phyloP scores from a whole-genome alignment of 2,888 invertebrate genomes.

The Hylaea fasciaria region DNA sequence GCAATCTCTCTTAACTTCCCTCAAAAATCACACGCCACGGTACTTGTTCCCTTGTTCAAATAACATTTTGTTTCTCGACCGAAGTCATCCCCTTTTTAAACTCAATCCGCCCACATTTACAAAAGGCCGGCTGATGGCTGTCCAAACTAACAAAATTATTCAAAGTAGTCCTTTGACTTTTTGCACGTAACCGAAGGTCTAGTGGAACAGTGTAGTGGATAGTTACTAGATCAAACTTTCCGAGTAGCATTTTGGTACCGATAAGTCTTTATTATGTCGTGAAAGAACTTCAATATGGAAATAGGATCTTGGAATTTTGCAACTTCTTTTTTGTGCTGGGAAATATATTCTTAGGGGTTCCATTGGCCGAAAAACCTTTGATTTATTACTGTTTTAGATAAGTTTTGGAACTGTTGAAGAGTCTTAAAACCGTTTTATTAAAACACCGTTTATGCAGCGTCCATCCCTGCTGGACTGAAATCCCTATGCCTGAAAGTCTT shows the following conservation, averaged over 20 bases:
- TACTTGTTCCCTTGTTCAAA: constrained; percentile 33
- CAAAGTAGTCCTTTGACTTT: constrained; percentile 72
- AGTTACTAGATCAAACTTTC: constrained; percentile 1
- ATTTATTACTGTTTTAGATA: too few relatives aligned
- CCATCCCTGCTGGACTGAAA: too few relatives aligned
- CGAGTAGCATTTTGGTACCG: not conserved
- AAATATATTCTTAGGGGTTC: too few relatives aligned
- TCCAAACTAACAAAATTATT: constrained; percentile 78
- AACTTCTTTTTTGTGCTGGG: not conserved
- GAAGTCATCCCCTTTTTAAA: constrained; percentile 46
- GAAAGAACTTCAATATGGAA: not conserved
- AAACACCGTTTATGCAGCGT: too few relatives aligned
- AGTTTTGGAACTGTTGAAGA: too few relatives aligned
- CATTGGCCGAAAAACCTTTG: too few relatives aligned
- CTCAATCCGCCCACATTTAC: constrained; percentile 75
- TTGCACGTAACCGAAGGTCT: constrained; percentile 9
- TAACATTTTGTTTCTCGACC: constrained; percentile 43
- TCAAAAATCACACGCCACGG: constrained; percentile 28
- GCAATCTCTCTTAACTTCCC: constrained; percentile 25
- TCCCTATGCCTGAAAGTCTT: too few relatives aligned
- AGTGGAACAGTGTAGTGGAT: constrained; percentile 24
- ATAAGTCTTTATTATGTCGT: not conserved
- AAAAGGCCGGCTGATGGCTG: constrained; percentile 72
- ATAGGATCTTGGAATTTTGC: constrained; percentile 1
- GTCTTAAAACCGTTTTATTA: too few relatives aligned